Base-by-base conservation (phyloP, 2,113 vertebrate species). In the Lasiurus borealis region DNA sequence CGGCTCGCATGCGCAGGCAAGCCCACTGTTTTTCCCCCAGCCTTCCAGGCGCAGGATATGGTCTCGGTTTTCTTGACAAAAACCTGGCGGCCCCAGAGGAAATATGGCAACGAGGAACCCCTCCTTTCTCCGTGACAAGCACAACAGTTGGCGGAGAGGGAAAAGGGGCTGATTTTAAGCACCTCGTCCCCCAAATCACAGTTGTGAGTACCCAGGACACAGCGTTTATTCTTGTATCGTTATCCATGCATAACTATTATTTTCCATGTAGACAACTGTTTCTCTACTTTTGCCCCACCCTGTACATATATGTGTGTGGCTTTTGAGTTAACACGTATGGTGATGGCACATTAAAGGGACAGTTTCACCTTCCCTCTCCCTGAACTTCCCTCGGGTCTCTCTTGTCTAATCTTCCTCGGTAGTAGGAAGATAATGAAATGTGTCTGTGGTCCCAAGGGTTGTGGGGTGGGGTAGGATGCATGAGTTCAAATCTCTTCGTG, bases 51-150 rank as follows among this genome's bases (percentile, higher is more conserved):
- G 93, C 66, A 82, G 89, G 78, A 64, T 85, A 96, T 52, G 52
- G 48, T 78, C 87, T 84, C 64, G 15, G 59, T 76, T 93, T 91
- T 90, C 86, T 54, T 91, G 72, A 96, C 72, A 93, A 96, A 95
- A 96, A 77, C n/a, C 50, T 87, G 77, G 81, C 94, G 76, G 93
- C 94, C 90, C 92, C 88, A 95, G 44, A 91, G 81, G 88, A 97
- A 96, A 44, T 73, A 75, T 52, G 77, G 82, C 89, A 94, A 77
- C 40, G 87, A 95, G 88, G 76, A 93, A 96, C 77, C 34, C 54
- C 29, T 81, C 72, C 64, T 94, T 93, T 34, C 81, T 90, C 88
- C 13, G 0, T 64, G 71, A 85, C 8, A 76, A 95, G 78, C 71
- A 81, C 82, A 87, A 88, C 25, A 68, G 88, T 27, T 88, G 75